Percentiles rank a stretch among this genome's conserved stretches.
Evolutionary conservation across 1,140 invertebrate species (phyloP).

Genomic region (Polyergus mexicanus): DNA sequence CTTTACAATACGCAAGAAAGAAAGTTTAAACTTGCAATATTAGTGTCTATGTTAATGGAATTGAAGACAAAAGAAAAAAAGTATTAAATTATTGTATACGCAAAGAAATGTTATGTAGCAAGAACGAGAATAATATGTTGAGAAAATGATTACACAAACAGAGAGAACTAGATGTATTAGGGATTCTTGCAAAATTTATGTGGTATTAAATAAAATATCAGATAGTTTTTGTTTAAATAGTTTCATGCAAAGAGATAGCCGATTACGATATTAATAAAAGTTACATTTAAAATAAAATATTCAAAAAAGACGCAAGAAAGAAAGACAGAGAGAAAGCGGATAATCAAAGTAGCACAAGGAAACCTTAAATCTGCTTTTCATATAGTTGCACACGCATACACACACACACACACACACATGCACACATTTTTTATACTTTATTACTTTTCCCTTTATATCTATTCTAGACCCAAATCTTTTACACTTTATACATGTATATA

Average conservation of each 20-base stretch:
- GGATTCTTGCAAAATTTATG: neutral
- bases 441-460: neutral
- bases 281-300: neutral
- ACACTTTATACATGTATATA: too few species aligned
- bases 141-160: neutral
- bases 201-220: neutral
- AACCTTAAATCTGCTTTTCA: constrained; percentile 1
- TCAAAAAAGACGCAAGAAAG: neutral
- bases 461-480: too few species aligned
- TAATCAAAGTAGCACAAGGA: neutral
- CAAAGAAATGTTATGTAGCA: neutral
- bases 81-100: constrained; percentile 1
- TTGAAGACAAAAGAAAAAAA: neutral
- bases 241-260: neutral
- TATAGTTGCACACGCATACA: neutral
- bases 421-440: neutral
- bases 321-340: too few species aligned
- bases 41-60: constrained; percentile 7
- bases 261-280: neutral
- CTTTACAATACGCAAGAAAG: constrained; percentile 31
- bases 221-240: neutral
- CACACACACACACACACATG: too few species aligned
- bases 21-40: neutral
- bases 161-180: neutral
- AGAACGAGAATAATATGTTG: neutral